Conservation (phyloP, 2,888 invertebrate genomes). For the Cataglyphis cursor region DNA sequence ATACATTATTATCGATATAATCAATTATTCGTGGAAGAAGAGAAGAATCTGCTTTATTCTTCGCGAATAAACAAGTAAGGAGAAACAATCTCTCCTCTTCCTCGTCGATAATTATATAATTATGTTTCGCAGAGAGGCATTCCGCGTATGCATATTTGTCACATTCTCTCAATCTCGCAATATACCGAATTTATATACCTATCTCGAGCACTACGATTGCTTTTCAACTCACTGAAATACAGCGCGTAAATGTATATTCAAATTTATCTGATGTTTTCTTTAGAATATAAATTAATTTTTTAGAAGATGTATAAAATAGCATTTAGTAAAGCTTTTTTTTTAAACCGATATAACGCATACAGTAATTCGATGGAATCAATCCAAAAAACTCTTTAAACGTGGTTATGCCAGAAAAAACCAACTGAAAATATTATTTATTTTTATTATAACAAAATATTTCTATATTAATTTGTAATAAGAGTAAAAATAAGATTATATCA, state of each 20-base stretch:
- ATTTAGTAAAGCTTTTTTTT: slow-evolving; percentile 2
- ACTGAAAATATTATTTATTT: neutral
- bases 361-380: slow-evolving; percentile 34
- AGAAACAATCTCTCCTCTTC: slow-evolving; percentile 47
- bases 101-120: slow-evolving; percentile 39
- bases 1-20: slow-evolving; percentile 61
- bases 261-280: slow-evolving; percentile 6
- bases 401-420: slow-evolving; percentile 22
- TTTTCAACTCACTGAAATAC: slow-evolving; percentile 57
- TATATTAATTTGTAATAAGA: neutral
- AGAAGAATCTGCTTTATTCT: slow-evolving; percentile 33
- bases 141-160: slow-evolving; percentile 64
- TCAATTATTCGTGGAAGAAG: slow-evolving; percentile 38
- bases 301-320: slow-evolving; percentile 54
- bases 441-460: neutral
- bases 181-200: slow-evolving; percentile 51
- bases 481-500: neutral
- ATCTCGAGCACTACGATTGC: slow-evolving; percentile 56
- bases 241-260: slow-evolving; percentile 32
- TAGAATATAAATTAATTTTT: slow-evolving; percentile 31
- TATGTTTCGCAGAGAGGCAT: slow-evolving; percentile 65
- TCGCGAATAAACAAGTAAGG: neutral
- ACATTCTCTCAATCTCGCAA: slow-evolving; percentile 41
- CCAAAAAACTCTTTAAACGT: neutral
- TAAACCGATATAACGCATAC: slow-evolving; percentile 29